phyloP scores from a whole-genome alignment of 2,888 invertebrate genomes.

The Portevinia maculata region DNA sequence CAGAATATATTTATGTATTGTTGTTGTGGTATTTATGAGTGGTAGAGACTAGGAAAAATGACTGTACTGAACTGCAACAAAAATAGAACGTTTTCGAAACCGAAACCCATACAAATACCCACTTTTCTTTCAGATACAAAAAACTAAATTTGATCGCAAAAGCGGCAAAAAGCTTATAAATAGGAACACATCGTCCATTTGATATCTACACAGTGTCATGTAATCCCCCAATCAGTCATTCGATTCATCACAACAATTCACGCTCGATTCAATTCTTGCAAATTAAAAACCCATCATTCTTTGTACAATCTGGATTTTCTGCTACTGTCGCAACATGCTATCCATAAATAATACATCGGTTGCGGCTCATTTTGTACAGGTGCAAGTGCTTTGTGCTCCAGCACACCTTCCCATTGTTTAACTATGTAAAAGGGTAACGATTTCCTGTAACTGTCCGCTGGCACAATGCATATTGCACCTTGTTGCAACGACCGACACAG shows the following conservation, averaged over 20 bases:
- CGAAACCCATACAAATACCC: no score
- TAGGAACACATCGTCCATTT: slow-evolving; percentile 1
- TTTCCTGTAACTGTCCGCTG: slow-evolving; percentile 50
- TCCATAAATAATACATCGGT: slow-evolving; percentile 59
- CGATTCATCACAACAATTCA: slow-evolving; percentile 43
- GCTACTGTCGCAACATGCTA: slow-evolving; percentile 36
- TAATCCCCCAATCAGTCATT: slow-evolving; percentile 32
- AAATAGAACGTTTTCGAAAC: no score
- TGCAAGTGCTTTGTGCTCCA: slow-evolving; percentile 12
- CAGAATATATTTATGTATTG: no score
- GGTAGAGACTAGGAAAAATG: no score
- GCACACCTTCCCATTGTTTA: slow-evolving; percentile 50
- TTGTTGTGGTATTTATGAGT: no score
- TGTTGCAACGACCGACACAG: slow-evolving; percentile 30
- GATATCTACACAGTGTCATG: slow-evolving; percentile 17
- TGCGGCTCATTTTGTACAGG: slow-evolving; percentile 39
- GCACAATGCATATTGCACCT: slow-evolving; percentile 27
- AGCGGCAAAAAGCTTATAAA: slow-evolving; percentile 4
- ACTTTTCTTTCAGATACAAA: no score
- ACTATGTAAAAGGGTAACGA: slow-evolving; percentile 32
- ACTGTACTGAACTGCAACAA: no score
- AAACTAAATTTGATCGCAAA: no score
- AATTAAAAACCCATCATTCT: slow-evolving; percentile 48
- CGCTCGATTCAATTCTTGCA: slow-evolving; percentile 41
- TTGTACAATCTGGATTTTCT: slow-evolving; percentile 2